Evolutionary conservation across 2,888 invertebrate genomes (phyloP).

Genomic region (Caenorhabditis virilis): DNA sequence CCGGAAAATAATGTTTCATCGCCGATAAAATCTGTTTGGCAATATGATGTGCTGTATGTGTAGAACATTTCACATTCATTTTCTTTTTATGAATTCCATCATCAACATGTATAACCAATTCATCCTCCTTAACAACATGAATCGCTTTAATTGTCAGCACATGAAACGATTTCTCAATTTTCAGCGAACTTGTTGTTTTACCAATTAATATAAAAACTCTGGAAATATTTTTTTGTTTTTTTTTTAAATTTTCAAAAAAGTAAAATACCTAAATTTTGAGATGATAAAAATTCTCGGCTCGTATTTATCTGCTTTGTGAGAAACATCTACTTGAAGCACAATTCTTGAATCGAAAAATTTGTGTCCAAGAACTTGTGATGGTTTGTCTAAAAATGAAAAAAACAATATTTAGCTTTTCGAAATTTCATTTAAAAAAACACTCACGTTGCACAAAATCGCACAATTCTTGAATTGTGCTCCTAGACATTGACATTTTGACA

Average conservation of each 20-base stretch:
- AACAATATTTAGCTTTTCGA: background rate
- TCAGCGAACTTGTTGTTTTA: conserved; percentile 55
- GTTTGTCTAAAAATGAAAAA: conserved; percentile 53
- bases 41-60: conserved; percentile 11
- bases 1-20: conserved; percentile 68
- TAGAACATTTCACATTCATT: conserved; percentile 22
- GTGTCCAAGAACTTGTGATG: conserved; percentile 60
- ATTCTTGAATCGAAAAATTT: conserved; percentile 66
- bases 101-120: conserved; percentile 40
- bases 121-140: conserved; percentile 46
- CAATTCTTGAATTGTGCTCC: conserved; percentile 59
- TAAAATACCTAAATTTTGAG: conserved; percentile 55
- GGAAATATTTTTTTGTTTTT: background rate
- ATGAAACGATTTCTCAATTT: conserved; percentile 63
- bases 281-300: conserved; percentile 60
- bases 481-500: conserved; percentile 57
- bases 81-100: conserved; percentile 35
- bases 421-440: conserved; percentile 9
- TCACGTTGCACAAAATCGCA: conserved; percentile 61
- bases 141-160: conserved; percentile 56
- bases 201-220: conserved; percentile 62
- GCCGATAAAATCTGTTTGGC: conserved; percentile 50
- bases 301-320: conserved; percentile 49
- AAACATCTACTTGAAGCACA: conserved; percentile 46
- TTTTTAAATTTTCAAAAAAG: background rate